Percentiles rank a stretch among this genome's conserved stretches.
These are phyloP conservation scores for Threskiornis aethiopicus DNA, from an alignment of 2,797 vertebrate species.

Conservation along the genomic window DNA sequence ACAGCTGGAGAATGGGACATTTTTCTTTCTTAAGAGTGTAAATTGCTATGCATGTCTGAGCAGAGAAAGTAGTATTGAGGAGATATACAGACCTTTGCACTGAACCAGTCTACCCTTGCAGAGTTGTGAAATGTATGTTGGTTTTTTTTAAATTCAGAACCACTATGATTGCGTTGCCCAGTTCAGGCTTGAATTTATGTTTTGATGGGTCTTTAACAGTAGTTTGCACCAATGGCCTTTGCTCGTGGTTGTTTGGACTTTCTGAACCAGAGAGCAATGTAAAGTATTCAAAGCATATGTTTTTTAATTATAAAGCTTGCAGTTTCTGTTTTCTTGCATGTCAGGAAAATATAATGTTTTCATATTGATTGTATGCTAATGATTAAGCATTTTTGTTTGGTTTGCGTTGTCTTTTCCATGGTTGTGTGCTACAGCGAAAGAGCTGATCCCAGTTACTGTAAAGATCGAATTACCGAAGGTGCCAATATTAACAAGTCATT, in stretches of 20 bases:
- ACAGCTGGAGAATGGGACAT: neutral
- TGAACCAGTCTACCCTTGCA: neutral
- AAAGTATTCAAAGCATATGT: neutral
- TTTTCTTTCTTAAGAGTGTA: neutral
- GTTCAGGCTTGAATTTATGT: neutral
- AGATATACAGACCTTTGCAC: neutral
- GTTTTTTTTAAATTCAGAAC: neutral
- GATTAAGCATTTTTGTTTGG: neutral
- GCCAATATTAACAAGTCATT: constrained; percentile 98
- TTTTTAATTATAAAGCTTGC: neutral
- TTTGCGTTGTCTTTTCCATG: neutral
- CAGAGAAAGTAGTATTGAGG: neutral
- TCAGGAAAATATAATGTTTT: neutral
- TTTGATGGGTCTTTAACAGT: neutral
- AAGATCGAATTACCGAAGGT: constrained; percentile 93
- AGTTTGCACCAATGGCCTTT: neutral
- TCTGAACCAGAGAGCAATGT: neutral
- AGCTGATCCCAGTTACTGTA: constrained; percentile 94
- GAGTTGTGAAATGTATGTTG: neutral
- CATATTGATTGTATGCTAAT: neutral
- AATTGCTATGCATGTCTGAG: neutral
- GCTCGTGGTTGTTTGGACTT: neutral
- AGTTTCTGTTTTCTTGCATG: neutral
- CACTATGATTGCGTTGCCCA: neutral
- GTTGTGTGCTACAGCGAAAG: constrained; percentile 82